Conservation (phyloP, 2,888 invertebrate species). For the Spodoptera picta region DNA sequence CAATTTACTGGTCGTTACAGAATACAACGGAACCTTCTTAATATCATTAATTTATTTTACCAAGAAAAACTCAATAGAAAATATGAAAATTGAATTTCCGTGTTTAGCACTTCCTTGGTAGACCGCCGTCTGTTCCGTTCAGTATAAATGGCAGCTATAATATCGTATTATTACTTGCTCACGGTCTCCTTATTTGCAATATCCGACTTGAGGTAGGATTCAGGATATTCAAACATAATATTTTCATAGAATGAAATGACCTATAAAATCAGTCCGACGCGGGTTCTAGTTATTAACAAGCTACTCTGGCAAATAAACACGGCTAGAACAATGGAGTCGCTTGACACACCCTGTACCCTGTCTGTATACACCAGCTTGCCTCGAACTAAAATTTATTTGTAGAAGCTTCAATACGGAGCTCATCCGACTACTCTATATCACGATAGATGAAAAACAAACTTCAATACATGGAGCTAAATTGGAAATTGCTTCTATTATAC, state of each 20-base stretch:
- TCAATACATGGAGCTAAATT: constrained; percentile 41
- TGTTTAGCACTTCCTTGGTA: constrained; percentile 25
- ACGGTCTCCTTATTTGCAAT: constrained; percentile 46
- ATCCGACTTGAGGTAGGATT: constrained; percentile 33
- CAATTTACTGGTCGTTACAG: constrained; percentile 12
- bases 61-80: constrained; percentile 23
- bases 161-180: constrained; percentile 43
- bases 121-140: constrained; percentile 21
- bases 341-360: not conserved
- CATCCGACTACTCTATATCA: constrained; percentile 36
- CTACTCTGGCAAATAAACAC: constrained; percentile 8
- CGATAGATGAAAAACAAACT: constrained; percentile 49
- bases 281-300: constrained; percentile 8
- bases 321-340: constrained; percentile 17
- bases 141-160: constrained; percentile 44
- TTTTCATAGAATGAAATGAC: constrained; percentile 28
- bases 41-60: constrained; percentile 13
- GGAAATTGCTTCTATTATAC: constrained; percentile 38
- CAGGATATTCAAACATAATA: constrained; percentile 27
- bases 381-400: constrained; percentile 30
- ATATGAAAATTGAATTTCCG: constrained; percentile 40
- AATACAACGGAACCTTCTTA: constrained; percentile 21
- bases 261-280: constrained; percentile 12
- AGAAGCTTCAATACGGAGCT: constrained; percentile 29
- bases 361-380: constrained; percentile 10